Evolutionary conservation across 2,113 vertebrate genomes (phyloP).

Genomic region (Zapornia atra): DNA sequence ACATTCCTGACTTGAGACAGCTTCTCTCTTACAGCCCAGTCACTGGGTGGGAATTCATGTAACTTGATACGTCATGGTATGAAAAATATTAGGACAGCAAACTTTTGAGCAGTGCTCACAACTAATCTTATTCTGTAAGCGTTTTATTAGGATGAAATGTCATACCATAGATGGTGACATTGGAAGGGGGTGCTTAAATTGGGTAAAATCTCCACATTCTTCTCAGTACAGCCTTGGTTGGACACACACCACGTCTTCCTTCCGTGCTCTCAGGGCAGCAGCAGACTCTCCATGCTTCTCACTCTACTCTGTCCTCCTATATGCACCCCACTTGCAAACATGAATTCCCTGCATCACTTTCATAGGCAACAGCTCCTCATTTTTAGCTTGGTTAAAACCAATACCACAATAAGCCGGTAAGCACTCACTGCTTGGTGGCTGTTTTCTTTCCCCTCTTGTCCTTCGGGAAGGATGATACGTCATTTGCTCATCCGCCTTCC

Average conservation of each 20-base stretch:
- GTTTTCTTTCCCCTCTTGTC: constrained; percentile 14
- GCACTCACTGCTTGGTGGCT: neutral
- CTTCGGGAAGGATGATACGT: constrained; percentile 40
- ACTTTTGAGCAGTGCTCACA: neutral
- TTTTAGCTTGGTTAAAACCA: neutral
- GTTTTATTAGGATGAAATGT: constrained; percentile 23
- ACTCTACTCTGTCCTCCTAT: neutral
- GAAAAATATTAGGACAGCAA: neutral
- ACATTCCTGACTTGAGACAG: neutral
- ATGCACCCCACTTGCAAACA: neutral
- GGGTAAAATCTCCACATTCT: neutral
- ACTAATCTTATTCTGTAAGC: neutral
- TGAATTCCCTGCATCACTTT: neutral
- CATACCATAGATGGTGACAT: constrained; percentile 22
- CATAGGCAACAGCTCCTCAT: neutral
- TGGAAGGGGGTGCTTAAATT: neutral
- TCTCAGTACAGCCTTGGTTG: fast-evolving
- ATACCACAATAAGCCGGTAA: neutral
- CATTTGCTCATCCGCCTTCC: constrained; percentile 9
- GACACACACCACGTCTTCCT: neutral
- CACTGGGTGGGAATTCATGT: neutral
- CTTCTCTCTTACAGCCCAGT: neutral
- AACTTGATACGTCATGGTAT: fast-evolving
- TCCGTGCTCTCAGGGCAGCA: neutral
- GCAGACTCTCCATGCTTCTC: neutral